Conservation (phyloP, 2,113 vertebrate species). For the Ophiodon elongatus region DNA sequence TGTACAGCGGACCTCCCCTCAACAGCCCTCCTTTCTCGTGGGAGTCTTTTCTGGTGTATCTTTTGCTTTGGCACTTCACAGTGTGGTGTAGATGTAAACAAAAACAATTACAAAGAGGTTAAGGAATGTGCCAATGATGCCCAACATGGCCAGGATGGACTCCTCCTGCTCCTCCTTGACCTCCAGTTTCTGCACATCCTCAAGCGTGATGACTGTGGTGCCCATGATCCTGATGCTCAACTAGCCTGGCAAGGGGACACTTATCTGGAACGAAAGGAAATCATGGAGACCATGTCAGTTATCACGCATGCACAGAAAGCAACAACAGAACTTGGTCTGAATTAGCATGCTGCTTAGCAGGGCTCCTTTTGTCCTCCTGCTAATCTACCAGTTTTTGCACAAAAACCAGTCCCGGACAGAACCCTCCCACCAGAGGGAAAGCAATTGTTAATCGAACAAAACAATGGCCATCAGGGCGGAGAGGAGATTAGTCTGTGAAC, state of each 20-base stretch:
- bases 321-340: neutral
- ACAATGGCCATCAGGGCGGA: slow-evolving; percentile 32
- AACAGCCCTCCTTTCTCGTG: neutral
- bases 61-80: slow-evolving; percentile 78
- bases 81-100: slow-evolving; percentile 92
- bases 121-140: slow-evolving; percentile 91
- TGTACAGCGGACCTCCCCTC: neutral
- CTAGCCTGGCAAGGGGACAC: slow-evolving; percentile 83
- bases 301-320: neutral
- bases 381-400: neutral
- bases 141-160: slow-evolving; percentile 90
- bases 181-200: slow-evolving; percentile 89
- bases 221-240: slow-evolving; percentile 88
- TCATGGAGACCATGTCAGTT: slow-evolving; percentile 9
- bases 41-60: neutral
- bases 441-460: slow-evolving; percentile 34
- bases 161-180: slow-evolving; percentile 93
- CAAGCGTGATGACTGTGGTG: slow-evolving; percentile 88
- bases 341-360: neutral
- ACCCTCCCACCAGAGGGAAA: slow-evolving; percentile 26
- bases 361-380: neutral
- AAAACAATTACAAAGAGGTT: slow-evolving; percentile 93
- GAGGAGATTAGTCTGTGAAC: slow-evolving; percentile 29
- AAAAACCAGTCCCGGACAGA: neutral
- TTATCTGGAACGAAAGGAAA: slow-evolving; percentile 81